Percentiles rank a stretch among this genome's conserved stretches.
These are phyloP conservation scores for Acronicta leporina DNA, from an alignment of 2,888 invertebrate species.

Conservation along the genomic window DNA sequence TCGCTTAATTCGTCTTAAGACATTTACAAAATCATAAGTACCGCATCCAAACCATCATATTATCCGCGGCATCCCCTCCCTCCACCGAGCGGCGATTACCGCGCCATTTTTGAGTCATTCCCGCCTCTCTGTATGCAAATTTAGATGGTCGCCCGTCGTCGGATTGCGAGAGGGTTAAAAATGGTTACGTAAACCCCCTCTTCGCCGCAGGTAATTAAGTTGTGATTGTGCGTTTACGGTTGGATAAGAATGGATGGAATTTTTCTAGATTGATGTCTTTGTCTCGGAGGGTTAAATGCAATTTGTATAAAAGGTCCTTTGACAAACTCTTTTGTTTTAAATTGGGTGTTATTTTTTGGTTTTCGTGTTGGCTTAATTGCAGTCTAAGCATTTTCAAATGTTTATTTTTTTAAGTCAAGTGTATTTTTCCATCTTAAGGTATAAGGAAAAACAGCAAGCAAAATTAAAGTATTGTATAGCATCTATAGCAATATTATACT, in stretches of 20 bases:
- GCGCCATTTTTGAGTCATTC: constrained; percentile 74
- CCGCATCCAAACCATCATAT: constrained; percentile 45
- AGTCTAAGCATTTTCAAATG: too few species aligned
- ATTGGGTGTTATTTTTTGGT: constrained; percentile 7
- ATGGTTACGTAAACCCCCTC: constrained; percentile 52
- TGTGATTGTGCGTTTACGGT: constrained; percentile 54
- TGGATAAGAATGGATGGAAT: constrained; percentile 47
- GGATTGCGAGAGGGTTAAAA: constrained; percentile 57
- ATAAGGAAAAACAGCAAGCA: too few species aligned
- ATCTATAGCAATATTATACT: too few species aligned
- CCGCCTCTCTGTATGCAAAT: constrained; percentile 75
- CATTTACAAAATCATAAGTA: not conserved
- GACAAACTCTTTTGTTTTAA: constrained; percentile 23
- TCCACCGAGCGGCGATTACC: constrained; percentile 65
- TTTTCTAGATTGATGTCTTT: constrained; percentile 58
- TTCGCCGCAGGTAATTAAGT: constrained; percentile 57
- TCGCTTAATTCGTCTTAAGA: too few species aligned
- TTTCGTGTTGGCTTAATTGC: not conserved
- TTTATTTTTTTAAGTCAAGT: too few species aligned
- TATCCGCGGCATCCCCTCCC: constrained; percentile 13
- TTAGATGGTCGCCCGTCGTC: constrained; percentile 58
- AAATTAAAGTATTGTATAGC: too few species aligned
- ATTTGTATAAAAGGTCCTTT: constrained; percentile 36
- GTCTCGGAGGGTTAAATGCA: constrained; percentile 42
- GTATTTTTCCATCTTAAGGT: too few species aligned